Evolutionary conservation across 2,113 vertebrate species (phyloP).

Genomic region (Triplophysa rosa): DNA sequence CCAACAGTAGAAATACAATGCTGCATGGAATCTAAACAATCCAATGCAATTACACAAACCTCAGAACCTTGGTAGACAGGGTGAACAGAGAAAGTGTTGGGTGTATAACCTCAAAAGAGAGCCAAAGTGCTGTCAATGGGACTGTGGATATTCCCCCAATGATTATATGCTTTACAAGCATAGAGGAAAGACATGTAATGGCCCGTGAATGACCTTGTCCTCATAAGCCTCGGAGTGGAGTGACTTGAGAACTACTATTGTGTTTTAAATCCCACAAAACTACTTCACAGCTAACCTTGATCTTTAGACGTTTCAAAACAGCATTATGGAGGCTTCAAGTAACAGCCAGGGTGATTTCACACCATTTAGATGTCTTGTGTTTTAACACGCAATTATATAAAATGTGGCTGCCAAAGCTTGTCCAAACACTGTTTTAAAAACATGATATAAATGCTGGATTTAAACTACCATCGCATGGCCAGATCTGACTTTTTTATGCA

Average conservation of each 20-base stretch:
- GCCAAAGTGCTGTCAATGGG: conserved; percentile 30
- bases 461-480: neutral
- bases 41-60: conserved; percentile 22
- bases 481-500: neutral
- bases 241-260: conserved; percentile 13
- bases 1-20: neutral
- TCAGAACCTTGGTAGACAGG: conserved; percentile 10
- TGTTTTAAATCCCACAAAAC: conserved; percentile 10
- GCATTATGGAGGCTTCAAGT: neutral
- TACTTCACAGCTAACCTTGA: conserved; percentile 25
- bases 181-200: conserved; percentile 36
- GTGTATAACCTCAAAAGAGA: conserved; percentile 17
- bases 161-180: conserved; percentile 43
- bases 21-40: neutral
- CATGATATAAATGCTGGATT: neutral
- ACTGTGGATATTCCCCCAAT: conserved; percentile 28
- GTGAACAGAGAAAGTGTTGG: conserved; percentile 13
- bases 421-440: conserved; percentile 2
- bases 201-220: conserved; percentile 25
- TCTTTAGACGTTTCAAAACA: conserved; percentile 31
- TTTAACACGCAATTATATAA: conserved; percentile 12
- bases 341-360: conserved; percentile 6
- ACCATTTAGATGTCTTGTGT: conserved; percentile 17
- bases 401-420: conserved; percentile 17
- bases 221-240: neutral